phyloP scores from a whole-genome alignment of 2,113 vertebrate species.

The Cepphus grylle region DNA sequence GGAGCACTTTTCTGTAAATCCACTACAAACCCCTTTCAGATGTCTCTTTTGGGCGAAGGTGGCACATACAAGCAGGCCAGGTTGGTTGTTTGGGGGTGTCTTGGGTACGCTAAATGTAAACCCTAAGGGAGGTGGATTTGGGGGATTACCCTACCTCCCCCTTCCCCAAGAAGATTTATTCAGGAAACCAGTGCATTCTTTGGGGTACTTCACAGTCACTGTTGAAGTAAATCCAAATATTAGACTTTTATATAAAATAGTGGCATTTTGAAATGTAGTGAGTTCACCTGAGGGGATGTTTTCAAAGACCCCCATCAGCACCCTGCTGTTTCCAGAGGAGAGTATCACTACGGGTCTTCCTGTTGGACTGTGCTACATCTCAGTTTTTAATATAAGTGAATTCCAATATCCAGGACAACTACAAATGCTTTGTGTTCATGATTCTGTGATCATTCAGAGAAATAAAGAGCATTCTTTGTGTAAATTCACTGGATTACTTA shows the following conservation, averaged over 20 bases:
- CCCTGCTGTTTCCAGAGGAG: neutral
- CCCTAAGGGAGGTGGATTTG: neutral
- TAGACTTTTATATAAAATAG: neutral
- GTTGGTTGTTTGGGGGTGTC: neutral
- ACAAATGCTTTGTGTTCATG: neutral
- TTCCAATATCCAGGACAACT: neutral
- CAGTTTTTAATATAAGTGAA: neutral
- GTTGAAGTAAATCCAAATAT: neutral
- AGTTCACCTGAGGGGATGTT: neutral
- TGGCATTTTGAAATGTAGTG: neutral
- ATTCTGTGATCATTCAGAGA: neutral
- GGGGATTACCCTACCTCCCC: accelerated
- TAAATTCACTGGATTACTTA: neutral
- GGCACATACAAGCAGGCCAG: accelerated
- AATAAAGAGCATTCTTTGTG: neutral
- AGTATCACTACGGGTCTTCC: accelerated
- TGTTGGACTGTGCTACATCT: neutral
- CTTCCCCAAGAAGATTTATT: neutral
- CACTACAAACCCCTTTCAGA: neutral
- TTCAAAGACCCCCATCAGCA: neutral
- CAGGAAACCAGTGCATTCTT: neutral
- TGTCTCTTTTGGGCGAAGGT: neutral
- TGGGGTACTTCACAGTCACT: neutral
- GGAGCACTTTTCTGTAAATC: neutral
- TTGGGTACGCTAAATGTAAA: neutral